Base-by-base conservation (phyloP, 2,797 vertebrate genomes). In the Silurus lanzhouensis region DNA sequence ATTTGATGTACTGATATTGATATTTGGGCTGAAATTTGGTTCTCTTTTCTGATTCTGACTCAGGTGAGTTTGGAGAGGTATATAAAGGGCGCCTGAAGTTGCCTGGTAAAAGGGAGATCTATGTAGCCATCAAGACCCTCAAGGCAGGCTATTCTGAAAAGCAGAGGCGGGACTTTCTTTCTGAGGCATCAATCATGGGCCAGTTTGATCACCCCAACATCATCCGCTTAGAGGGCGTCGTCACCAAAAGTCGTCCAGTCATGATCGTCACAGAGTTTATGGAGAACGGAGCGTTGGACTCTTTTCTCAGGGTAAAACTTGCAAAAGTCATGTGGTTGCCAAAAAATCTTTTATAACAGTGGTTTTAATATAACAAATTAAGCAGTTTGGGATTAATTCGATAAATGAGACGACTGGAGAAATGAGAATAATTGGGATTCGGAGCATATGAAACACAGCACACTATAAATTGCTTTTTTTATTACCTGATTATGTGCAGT, bases 241-340 rank as follows among this genome's bases (percentile, higher is more conserved):
- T 99, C 89, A 99, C 98, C 90, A 99, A 99, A 91, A 99, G 97
- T 84, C 96, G 98, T 0, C 98, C 98, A 0, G 98, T 99, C 89
- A 99, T 99, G 98, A 99, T 99, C 66, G 97, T 99, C 91, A 99
- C 98, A 0, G 98, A 99, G 93, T 99, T 99, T 90, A 99, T 99
- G 98, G 98, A 99, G 93, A 99, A 99, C 0, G 98, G 98, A 0
- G 98, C 98, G n/a, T 89, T 99, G 86, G 98, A 99, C 91, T 99
- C 98, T 0, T 99, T 99, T 91, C 95, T 99, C 84, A 94, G 98
- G 96, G 98, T 99, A 91, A 66, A 66, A 25, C 60, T 46, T 22
- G 7, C 38, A 38, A 60, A 55, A 5, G 10, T 48, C 44, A 75
- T 25, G n/a, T 25, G n/a, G 2, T 78, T 44, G 22, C 31, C 14